Evolutionary conservation across 1,140 invertebrate species (phyloP).

Genomic region (Sarcophaga peregrina): DNA sequence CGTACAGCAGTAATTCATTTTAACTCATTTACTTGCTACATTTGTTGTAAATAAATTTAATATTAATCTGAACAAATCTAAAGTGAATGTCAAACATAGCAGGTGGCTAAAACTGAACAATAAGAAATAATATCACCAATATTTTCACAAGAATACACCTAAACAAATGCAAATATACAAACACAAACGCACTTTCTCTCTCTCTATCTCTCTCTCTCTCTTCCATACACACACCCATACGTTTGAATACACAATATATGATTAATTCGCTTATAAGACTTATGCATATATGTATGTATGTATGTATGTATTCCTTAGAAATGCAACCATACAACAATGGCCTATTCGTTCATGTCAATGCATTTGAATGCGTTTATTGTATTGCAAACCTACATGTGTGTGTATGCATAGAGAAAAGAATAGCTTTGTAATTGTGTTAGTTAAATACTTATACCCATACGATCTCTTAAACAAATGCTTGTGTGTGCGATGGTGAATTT

Average conservation of each 20-base stretch:
- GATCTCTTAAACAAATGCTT: too few relatives aligned
- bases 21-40: slow-evolving; percentile 22
- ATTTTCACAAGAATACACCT: neutral
- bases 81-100: slow-evolving; percentile 47
- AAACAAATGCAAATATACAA: too few relatives aligned
- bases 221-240: too few relatives aligned
- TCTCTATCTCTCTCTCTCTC: too few relatives aligned
- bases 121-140: slow-evolving; percentile 29
- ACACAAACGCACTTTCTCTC: too few relatives aligned
- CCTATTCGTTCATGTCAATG: too few relatives aligned
- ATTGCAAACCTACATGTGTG: slow-evolving; percentile 10
- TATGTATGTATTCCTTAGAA: neutral
- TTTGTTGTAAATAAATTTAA: slow-evolving; percentile 33
- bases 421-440: too few relatives aligned
- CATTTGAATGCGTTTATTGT: neutral
- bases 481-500: neutral
- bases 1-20: too few relatives aligned
- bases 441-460: too few relatives aligned
- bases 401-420: neutral
- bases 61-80: slow-evolving; percentile 35
- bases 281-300: neutral
- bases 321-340: neutral
- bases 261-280: too few relatives aligned
- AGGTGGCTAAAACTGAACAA: slow-evolving; percentile 52
- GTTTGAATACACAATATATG: too few relatives aligned